Base-by-base conservation (phyloP, 1,140 invertebrate genomes). In the Papilio machaon region DNA sequence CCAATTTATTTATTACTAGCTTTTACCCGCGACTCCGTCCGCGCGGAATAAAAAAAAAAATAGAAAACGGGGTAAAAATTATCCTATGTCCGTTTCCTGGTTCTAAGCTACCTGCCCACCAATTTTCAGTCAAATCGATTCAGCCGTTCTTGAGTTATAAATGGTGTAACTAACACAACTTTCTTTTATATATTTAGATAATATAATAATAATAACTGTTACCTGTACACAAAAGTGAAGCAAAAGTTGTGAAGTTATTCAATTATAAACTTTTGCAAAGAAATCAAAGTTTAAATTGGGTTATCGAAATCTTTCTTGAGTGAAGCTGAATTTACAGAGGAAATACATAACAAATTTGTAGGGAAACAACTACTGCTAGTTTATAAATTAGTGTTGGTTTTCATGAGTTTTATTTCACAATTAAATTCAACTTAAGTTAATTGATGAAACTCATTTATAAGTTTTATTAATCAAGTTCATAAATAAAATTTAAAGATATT, bases 251-350 rank as follows among this genome's bases (percentile, higher is more conserved):
- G 19, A 64, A 64, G 60, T 64, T 64, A 23, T 64, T 5, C 60
- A 64, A 64, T 64, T 64, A 70, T 70, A 70, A 70, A 70, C 70
- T 82, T 85, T 86, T 84, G 85, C 86, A 81, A 82, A 81, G 73
- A 86, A 83, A 81, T 85, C 83, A 76, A 89, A 89, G 84, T 86
- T 86, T 76, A 85, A 86, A 90, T 90, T 86, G 87, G 87, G 86
- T 85, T 88, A 91, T 91, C 90, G 88, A 89, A 92, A 38, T 70
- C 30, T 38, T 70, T 70, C 64, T 15, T 70, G 13, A 70, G 13
- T 70, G 17, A 13, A 54, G 64, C 64, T 67, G 23, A 70, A 70
- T 30, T 35, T 70, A 38, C 23, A 30, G 64, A 64, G 58, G 58
- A 70, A 70, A 17, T 70, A 67, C 30, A 15, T 30, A 15, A 35